A percentile compares a stretch with the other conserved stretches of the same genome.
Evolutionary conservation across 2,888 invertebrate genomes (phyloP).

Genomic region (Dryadula phaetusa): DNA sequence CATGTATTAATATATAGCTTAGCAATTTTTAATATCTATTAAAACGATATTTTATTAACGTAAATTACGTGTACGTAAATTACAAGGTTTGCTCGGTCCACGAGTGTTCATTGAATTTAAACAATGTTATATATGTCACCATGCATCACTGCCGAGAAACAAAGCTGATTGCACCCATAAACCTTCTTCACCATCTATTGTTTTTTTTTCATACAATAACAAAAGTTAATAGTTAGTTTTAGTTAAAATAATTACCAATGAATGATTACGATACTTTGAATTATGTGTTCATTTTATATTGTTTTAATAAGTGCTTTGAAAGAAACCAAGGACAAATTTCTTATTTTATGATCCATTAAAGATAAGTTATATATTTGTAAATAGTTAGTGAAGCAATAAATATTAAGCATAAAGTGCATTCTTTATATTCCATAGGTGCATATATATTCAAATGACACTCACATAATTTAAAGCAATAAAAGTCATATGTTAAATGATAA

Average conservation of each 20-base stretch:
- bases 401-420: background rate
- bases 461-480: background rate
- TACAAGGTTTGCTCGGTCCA: background rate
- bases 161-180: slow-evolving; percentile 44
- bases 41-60: too few species aligned
- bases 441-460: background rate
- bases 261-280: background rate
- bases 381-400: background rate
- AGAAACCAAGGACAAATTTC: background rate
- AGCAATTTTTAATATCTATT: too few species aligned
- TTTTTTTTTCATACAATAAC: slow-evolving; percentile 25
- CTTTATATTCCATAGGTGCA: background rate
- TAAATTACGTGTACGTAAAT: slow-evolving; percentile 7
- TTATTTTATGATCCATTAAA: slow-evolving; percentile 12
- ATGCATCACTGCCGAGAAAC: slow-evolving; percentile 49
- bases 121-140: slow-evolving; percentile 47
- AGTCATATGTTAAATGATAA: background rate
- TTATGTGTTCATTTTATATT: background rate
- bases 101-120: slow-evolving; percentile 37
- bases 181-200: slow-evolving; percentile 34
- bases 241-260: slow-evolving; percentile 2
- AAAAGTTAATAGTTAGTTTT: background rate
- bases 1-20: too few species aligned
- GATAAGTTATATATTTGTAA: background rate
- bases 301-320: background rate